Evolutionary conservation across 2,797 vertebrate species (phyloP).

Genomic region (Lepilemur ruficaudatus): DNA sequence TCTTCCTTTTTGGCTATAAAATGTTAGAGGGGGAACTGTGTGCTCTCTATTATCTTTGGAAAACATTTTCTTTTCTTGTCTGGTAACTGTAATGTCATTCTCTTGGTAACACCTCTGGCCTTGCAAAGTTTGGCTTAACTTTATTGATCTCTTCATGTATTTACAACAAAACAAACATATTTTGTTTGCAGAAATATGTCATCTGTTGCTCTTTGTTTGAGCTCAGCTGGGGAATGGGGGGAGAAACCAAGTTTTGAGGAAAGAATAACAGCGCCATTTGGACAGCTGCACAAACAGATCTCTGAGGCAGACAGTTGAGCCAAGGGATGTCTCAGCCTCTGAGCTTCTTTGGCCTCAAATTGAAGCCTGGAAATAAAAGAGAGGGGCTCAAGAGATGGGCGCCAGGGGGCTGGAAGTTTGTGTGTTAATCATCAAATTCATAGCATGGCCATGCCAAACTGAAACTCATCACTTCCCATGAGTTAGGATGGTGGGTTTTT

Average conservation of each 20-base stretch:
- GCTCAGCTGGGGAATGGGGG: conserved; percentile 51
- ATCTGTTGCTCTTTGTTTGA: conserved; percentile 60
- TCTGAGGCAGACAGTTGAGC: not conserved
- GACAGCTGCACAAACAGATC: not conserved
- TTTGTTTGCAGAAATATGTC: conserved; percentile 60
- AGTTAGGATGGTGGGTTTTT: not conserved
- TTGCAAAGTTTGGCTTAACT: conserved; percentile 63
- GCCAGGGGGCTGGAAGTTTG: not conserved
- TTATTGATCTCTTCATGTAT: conserved; percentile 54
- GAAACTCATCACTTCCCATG: not conserved
- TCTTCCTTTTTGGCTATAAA: conserved; percentile 9
- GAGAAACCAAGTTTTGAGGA: conserved; percentile 30
- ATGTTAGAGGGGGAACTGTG: not conserved
- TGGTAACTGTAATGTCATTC: not conserved
- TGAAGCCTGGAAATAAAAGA: not conserved
- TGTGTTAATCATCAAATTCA: not conserved
- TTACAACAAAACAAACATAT: conserved; percentile 54
- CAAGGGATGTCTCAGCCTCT: not conserved
- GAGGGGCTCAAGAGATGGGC: not conserved
- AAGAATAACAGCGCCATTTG: not conserved
- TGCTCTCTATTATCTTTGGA: conserved; percentile 33
- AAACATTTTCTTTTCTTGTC: conserved; percentile 19
- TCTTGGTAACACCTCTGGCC: conserved; percentile 16
- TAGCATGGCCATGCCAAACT: not conserved
- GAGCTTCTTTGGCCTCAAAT: not conserved